These are phyloP conservation scores for Gymnoscelis rufifasciata DNA, from an alignment of 2,888 invertebrate genomes.

Conservation along the genomic window DNA sequence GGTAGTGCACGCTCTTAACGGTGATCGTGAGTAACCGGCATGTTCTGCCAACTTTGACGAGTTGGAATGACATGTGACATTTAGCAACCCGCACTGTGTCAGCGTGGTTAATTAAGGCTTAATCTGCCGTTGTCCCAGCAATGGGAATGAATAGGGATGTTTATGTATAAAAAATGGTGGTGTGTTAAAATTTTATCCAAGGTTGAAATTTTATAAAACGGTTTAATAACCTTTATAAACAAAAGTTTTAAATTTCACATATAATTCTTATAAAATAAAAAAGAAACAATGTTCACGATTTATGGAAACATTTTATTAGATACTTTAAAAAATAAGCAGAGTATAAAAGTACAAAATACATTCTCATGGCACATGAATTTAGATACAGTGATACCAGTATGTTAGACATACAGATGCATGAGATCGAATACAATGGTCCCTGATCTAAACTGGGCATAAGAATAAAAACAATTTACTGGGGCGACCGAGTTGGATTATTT, in stretches of 20 bases:
- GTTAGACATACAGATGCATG: slow-evolving; percentile 12
- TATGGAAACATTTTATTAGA: not conserved
- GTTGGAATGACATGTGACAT: too few species aligned
- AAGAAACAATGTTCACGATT: not conserved
- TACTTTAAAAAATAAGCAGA: slow-evolving; percentile 22
- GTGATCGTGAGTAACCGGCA: too few species aligned
- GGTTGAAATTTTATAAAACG: too few species aligned
- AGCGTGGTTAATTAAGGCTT: too few species aligned
- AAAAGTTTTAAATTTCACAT: not conserved
- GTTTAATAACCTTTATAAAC: too few species aligned
- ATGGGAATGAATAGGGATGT: too few species aligned
- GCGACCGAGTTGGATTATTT: slow-evolving; percentile 31
- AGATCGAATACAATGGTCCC: slow-evolving; percentile 24
- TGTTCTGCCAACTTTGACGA: too few species aligned
- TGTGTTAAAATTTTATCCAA: too few species aligned
- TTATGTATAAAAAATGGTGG: too few species aligned
- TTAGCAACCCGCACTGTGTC: too few species aligned
- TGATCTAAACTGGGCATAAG: slow-evolving; percentile 25
- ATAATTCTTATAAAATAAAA: not conserved
- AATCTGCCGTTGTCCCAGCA: too few species aligned
- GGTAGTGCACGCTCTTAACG: too few species aligned
- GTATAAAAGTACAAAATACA: slow-evolving; percentile 55
- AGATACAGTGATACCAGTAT: slow-evolving; percentile 39
- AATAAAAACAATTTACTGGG: slow-evolving; percentile 16
- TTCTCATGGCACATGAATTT: slow-evolving; percentile 69